A percentile compares a stretch with the other conserved stretches of the same genome.
These are phyloP conservation scores for Centropus bengalensis DNA, from an alignment of 2,113 vertebrate genomes.

Conservation along the genomic window DNA sequence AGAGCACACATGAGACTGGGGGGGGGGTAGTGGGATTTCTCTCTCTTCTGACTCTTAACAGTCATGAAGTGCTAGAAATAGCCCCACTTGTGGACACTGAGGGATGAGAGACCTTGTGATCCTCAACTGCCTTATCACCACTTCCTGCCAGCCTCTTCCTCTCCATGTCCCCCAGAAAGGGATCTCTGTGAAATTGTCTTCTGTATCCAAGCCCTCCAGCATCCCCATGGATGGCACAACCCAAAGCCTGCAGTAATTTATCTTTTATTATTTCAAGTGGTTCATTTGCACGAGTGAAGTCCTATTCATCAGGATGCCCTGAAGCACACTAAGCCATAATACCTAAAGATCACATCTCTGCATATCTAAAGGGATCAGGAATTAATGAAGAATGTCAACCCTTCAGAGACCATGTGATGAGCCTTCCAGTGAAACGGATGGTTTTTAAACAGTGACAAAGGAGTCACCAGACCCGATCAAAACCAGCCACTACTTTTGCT, in stretches of 20 bases:
- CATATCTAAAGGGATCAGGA: not conserved
- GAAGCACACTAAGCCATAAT: not conserved
- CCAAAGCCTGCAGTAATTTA: not conserved
- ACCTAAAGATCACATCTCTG: not conserved
- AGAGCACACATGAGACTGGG: not conserved
- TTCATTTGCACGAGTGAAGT: not conserved
- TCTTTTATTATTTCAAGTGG: not conserved
- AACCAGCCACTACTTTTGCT: not conserved
- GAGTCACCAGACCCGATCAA: not conserved
- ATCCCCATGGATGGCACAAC: not conserved
- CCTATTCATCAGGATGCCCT: conserved; percentile 12
- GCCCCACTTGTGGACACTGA: not conserved
- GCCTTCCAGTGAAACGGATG: not conserved
- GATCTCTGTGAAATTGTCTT: not conserved
- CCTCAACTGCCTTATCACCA: not conserved
- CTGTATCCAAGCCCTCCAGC: not conserved
- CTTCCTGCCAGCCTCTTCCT: conserved; percentile 7
- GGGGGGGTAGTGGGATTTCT: not conserved
- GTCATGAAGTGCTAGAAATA: not conserved
- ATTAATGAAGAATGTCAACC: conserved; percentile 15
- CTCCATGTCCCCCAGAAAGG: not conserved
- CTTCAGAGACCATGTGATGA: not conserved
- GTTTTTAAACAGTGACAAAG: not conserved
- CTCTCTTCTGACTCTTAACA: not conserved
- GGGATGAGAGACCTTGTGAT: not conserved